Evolutionary conservation across 2,797 vertebrate species (phyloP), one percentile per base, ranked within the genome.

Genomic region (Amblyraja radiata): DNA sequence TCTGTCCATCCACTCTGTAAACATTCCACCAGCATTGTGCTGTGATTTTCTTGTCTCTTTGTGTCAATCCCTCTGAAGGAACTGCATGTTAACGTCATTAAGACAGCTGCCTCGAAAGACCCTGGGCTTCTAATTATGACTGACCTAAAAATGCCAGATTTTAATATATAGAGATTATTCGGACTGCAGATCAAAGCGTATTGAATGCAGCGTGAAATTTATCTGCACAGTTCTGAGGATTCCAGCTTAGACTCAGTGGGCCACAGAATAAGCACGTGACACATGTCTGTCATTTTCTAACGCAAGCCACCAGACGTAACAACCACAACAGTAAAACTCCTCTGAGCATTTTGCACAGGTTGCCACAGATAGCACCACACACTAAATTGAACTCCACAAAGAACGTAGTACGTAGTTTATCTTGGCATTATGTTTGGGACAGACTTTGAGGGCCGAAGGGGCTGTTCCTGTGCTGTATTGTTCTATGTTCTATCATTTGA

Each of bases 91-190:
- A 93, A 93, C 58, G 93, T 93, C 94, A 93, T 88, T 93, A 46
- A 88, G 94, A 94, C 94, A 95, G 96, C 96, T 95, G 94, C 93
- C 94, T 95, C 93, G 46, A 84, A 95, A 94, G 8, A 95, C 96
- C 96, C 90, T 93, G 93, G 96, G 97, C 96, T 95, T 95, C 94
- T 94, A 71, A 95, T 96, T 97, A 97, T 95, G 74, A 94, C 93
- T 39, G 94, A 94, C 95, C 95, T 95, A 94, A 95, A 93, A 95
- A 94, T 96, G 95, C 96, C 95, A 95, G 95, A 94, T 94, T 95
- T 94, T 93, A 94, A 94, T 90, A 93, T 94, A 94, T 83, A 93
- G 93, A 84, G 94, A 94, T 94, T 93, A 94, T 94, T 94, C 93
- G 90, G 84, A 79, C n/a, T 83, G 18, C 36, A 83, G 94, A 95